Percentiles rank a stretch among this genome's conserved stretches.
phyloP scores from a whole-genome alignment of 1,140 invertebrate genomes.

The Neoseiulus cucumeris region DNA sequence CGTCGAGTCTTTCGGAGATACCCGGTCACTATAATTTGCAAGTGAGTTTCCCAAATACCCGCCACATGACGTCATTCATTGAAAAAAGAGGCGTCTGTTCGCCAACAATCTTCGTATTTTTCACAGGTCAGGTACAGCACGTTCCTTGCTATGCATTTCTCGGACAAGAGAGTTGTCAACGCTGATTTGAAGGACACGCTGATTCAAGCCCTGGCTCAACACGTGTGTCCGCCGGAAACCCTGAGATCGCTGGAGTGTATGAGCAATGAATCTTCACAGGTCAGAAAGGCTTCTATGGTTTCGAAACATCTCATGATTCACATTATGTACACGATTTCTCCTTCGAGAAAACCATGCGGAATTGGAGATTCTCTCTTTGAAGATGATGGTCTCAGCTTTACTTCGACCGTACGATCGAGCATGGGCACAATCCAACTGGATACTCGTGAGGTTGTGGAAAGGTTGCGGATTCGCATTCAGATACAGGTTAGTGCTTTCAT shows the following conservation, averaged over 20 bases:
- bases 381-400: slow-evolving; percentile 41
- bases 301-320: too few relatives aligned
- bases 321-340: too few relatives aligned
- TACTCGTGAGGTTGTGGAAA: slow-evolving; percentile 56
- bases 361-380: slow-evolving; percentile 1
- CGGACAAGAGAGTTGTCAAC: slow-evolving; percentile 49
- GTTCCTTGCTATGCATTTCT: slow-evolving; percentile 51
- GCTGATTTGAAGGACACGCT: slow-evolving; percentile 50
- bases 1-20: slow-evolving; percentile 36
- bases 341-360: too few relatives aligned
- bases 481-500: neutral
- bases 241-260: slow-evolving; percentile 41
- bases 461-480: slow-evolving; percentile 19
- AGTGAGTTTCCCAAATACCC: too few relatives aligned
- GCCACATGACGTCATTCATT: too few relatives aligned
- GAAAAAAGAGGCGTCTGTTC: too few relatives aligned
- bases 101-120: neutral
- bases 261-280: slow-evolving; percentile 30
- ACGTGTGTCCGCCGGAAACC: slow-evolving; percentile 39
- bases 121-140: slow-evolving; percentile 41
- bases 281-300: too few relatives aligned
- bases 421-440: slow-evolving; percentile 70
- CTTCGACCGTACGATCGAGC: slow-evolving; percentile 55
- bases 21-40: slow-evolving; percentile 25
- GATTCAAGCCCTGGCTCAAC: slow-evolving; percentile 50